These are phyloP conservation scores for Procavia capensis DNA, from an alignment of 2,113 vertebrate genomes.

Conservation along the genomic window DNA sequence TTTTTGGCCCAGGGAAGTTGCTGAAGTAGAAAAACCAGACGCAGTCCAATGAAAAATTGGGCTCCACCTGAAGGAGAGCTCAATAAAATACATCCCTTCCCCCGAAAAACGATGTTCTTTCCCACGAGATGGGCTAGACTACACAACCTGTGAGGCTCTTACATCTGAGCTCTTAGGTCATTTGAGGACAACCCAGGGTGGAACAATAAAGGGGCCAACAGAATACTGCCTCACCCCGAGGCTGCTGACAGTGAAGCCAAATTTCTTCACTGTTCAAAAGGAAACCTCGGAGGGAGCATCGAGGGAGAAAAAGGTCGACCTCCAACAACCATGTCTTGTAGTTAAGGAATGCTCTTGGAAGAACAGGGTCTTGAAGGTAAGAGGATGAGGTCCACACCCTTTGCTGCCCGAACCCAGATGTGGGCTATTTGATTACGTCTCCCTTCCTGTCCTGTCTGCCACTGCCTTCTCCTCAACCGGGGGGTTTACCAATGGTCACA, in stretches of 20 bases:
- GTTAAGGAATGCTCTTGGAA: background rate
- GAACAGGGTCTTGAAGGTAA: background rate
- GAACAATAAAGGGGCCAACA: conserved; percentile 27
- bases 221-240: conserved; percentile 22
- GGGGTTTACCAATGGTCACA: background rate
- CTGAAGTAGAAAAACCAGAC: conserved; percentile 68
- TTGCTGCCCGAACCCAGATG: background rate
- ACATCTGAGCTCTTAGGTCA: conserved; percentile 74
- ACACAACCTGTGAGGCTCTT: conserved; percentile 63
- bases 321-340: background rate
- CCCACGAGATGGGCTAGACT: conserved; percentile 57
- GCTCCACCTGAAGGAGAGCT: conserved; percentile 58
- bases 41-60: conserved; percentile 59
- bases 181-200: conserved; percentile 68
- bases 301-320: background rate
- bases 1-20: conserved; percentile 71
- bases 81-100: conserved; percentile 43
- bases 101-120: background rate
- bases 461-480: background rate
- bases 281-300: background rate
- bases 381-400: background rate
- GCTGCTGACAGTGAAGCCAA: conserved; percentile 3
- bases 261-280: background rate
- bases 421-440: background rate
- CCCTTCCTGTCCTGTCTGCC: background rate